Base-by-base conservation (phyloP, 2,113 vertebrate genomes). In the Phalacrocorax aristotelis region DNA sequence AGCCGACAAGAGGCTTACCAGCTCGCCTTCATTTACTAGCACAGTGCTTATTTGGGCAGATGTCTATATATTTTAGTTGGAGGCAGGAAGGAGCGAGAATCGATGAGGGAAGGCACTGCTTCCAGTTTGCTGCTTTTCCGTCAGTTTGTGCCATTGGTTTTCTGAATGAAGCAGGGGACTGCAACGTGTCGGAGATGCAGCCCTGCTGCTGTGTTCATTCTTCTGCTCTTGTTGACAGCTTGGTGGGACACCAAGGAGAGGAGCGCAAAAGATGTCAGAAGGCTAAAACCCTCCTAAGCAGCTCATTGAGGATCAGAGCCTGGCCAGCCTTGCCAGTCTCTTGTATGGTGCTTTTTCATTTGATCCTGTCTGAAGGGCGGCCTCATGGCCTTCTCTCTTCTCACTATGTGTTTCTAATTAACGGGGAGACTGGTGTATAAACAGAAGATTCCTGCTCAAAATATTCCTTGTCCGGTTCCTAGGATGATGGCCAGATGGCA, bases 371-470 rank as follows among this genome's bases (percentile, higher is more conserved):
- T 90, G 48, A 91, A 95, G 76, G 61, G 64, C 13, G 0, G 75
- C 64, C 48, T 86, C 48, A n/a, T 77, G 79, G 89, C 78, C 69
- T 93, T 87, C 74, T 84, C 64, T 81, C 78, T 87, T 89, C 93
- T 95, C 55, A 71, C 89, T 93, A 48, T 96, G 87, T 96, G 97
- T 97, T 97, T 97, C 93, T 96, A 95, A 97, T 97, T 97, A 96
- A 85, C 8, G 0, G 27, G 79, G 91, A 97, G 93, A 96, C 95
- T 95, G 93, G 72, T 25, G 12, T 91, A 94, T 94, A 97, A 97
- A 96, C 84, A 96, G 91, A 92, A 89, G 89, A 80, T 93, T 96
- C 75, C 91, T 96, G 95, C 91, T 87, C 62, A 91, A 93, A 97
- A 89, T 91, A 81, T 32, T 96, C 87, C 81, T 95, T 96, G 87